phyloP scores from a whole-genome alignment of 2,113 vertebrate genomes.

The Mohoua ochrocephala region DNA sequence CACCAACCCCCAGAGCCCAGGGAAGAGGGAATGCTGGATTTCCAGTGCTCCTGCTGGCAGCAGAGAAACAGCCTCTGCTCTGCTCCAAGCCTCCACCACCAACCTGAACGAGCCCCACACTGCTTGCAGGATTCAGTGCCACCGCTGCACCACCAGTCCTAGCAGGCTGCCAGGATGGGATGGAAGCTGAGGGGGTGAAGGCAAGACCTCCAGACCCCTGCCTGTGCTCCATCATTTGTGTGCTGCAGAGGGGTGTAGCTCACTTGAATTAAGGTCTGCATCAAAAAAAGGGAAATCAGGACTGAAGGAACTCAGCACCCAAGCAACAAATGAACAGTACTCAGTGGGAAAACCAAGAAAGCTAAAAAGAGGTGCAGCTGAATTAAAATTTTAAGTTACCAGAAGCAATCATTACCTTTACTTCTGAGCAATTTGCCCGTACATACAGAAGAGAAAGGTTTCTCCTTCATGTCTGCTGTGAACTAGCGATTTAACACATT shows the following conservation, averaged over 20 bases:
- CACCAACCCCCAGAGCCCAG: background rate
- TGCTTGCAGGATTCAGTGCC: background rate
- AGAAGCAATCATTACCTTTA: background rate
- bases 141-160: background rate
- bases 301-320: background rate
- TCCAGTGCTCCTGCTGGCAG: background rate
- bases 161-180: background rate
- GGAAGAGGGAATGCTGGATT: background rate
- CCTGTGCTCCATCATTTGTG: rapidly evolving
- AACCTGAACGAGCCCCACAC: background rate
- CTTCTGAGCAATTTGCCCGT: background rate
- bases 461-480: background rate
- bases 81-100: background rate
- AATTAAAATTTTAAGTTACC: background rate
- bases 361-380: background rate
- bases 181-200: rapidly evolving
- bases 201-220: background rate
- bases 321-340: background rate
- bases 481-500: background rate
- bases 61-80: background rate
- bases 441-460: background rate
- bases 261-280: background rate
- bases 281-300: background rate
- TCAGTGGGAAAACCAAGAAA: background rate
- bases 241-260: background rate